Percentiles rank a stretch among this genome's conserved stretches.
These are phyloP conservation scores for Nipponia nippon DNA, from an alignment of 2,113 vertebrate genomes.

Conservation along the genomic window DNA sequence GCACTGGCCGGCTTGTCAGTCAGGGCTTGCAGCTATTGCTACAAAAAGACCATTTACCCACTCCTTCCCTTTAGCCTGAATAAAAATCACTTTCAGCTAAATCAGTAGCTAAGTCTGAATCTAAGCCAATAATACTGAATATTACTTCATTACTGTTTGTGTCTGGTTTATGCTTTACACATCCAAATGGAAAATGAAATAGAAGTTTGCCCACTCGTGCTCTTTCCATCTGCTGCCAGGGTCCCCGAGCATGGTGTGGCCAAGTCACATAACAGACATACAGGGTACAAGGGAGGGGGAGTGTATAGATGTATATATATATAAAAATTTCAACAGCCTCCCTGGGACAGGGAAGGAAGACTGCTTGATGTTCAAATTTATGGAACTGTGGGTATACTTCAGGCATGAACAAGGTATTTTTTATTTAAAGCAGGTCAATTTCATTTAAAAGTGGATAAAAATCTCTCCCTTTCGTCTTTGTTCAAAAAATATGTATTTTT, in stretches of 20 bases:
- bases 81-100: neutral
- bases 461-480: neutral
- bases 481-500: neutral
- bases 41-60: neutral
- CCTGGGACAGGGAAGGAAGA: neutral
- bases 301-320: accelerated
- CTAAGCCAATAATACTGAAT: neutral
- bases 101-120: neutral
- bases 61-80: neutral
- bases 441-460: neutral
- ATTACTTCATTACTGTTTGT: neutral
- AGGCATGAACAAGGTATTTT: neutral
- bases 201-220: neutral
- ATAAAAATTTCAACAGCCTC: neutral
- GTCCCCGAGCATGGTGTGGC: neutral
- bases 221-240: neutral
- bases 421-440: neutral
- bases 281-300: neutral
- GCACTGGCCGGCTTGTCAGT: accelerated
- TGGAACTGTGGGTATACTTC: neutral
- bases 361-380: neutral
- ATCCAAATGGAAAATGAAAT: neutral
- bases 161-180: neutral
- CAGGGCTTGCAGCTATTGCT: neutral
- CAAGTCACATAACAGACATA: neutral